Base-by-base conservation (phyloP, 1,140 invertebrate genomes). In the Drosophila orena region DNA sequence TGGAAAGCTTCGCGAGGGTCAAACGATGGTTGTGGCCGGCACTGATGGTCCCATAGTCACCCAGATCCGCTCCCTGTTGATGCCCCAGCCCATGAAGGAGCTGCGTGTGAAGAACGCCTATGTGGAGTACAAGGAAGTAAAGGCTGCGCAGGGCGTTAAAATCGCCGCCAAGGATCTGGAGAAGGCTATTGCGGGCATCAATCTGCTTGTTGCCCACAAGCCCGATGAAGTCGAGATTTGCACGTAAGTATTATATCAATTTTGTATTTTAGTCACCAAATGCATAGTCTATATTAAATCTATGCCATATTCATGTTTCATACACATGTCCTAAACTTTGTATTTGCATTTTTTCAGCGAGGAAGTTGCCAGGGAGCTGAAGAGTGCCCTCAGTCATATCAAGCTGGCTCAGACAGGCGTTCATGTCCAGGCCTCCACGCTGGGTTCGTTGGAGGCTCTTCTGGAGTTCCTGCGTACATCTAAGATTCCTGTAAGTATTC, bases 21-120 rank as follows among this genome's bases (percentile, higher is more conserved):
- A 99, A 79, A 98, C 97, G 0, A 96, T 99, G 92, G 95, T 99
- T 27, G 93, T 99, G 37, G 98, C 99, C 10, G 99, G 99, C 35
- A 99, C 98, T 4, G 99, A 99, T 90, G 99, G 99, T 15, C 98
- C 99, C 3, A 98, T 99, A 54, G 97, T 98, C 4, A 99, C 99
- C 2, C 97, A 99, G 93, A 98, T 99, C 72, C 94, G 98, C 49
- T 99, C 98, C 5, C 94, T 99, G 2, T 94, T 99, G 3, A 99
- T 99, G 96, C 99, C 99, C 3, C 97, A 99, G 92, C 98, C 99
- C 0, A 95, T 99, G 94, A 98, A 97, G 93, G 99, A 99, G 93
- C 93, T 99, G n/a, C 94, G 98, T 80, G 98, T 99, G 1, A 99
- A 99, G 96, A 99, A 97, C 91, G 97, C 97, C 11, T 99, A 99